phyloP scores from a whole-genome alignment of 2,113 vertebrate species.

The Scophthalmus maximus region DNA sequence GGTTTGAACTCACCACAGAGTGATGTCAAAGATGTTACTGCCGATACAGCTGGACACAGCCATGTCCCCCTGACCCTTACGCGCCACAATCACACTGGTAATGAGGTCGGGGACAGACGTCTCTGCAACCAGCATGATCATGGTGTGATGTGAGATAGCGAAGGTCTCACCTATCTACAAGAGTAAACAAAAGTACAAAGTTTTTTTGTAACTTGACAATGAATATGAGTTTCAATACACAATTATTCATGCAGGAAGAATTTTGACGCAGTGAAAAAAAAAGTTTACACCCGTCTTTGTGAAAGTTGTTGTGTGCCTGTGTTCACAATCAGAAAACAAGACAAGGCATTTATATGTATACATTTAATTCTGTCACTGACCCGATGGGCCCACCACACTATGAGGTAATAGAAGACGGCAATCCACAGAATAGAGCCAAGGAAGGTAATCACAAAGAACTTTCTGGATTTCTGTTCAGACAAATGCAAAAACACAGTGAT shows the following conservation, averaged over 20 bases:
- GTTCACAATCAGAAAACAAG: not conserved
- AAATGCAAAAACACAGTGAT: not conserved
- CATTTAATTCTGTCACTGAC: conserved; percentile 74
- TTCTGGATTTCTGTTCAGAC: conserved; percentile 86
- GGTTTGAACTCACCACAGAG: no score
- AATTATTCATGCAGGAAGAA: not conserved
- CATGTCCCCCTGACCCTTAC: not conserved
- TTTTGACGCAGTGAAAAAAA: not conserved
- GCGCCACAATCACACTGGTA: not conserved
- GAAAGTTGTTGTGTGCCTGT: not conserved
- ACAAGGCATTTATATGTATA: not conserved
- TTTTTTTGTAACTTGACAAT: no score
- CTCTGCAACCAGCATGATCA: not conserved
- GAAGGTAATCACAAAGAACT: conserved; percentile 89
- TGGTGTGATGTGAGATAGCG: not conserved
- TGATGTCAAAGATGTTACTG: not conserved
- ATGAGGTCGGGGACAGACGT: not conserved
- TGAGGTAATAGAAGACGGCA: conserved; percentile 93
- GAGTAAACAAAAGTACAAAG: not conserved
- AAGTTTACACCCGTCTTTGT: not conserved
- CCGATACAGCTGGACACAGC: not conserved
- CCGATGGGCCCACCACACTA: conserved; percentile 99
- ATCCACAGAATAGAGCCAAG: conserved; percentile 96
- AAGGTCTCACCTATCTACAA: not conserved
- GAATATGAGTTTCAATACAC: not conserved